phyloP scores from a whole-genome alignment of 2,113 vertebrate genomes.

The Corvus cornix region DNA sequence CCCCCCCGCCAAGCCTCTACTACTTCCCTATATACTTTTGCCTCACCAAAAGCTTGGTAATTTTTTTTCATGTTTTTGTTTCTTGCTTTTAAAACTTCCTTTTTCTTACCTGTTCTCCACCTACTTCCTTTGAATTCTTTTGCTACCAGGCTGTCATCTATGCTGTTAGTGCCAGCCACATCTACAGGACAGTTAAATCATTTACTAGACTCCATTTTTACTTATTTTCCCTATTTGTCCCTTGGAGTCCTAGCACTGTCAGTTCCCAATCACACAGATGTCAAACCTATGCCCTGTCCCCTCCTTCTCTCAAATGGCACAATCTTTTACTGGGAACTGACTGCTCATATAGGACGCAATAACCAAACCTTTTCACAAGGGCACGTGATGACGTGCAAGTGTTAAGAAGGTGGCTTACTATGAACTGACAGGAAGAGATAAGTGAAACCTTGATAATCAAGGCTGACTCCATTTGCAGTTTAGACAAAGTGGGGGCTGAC shows the following conservation, averaged over 20 bases:
- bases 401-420: not conserved
- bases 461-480: not conserved
- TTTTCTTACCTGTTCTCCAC: not conserved
- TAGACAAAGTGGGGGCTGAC: not conserved
- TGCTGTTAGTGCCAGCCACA: not conserved
- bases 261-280: not conserved
- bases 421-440: not conserved
- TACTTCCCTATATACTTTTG: not conserved
- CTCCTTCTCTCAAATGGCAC: not conserved
- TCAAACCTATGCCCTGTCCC: not conserved
- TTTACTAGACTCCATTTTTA: not conserved
- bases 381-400: not conserved
- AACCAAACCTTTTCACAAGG: not conserved
- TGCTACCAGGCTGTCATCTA: not conserved
- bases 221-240: not conserved
- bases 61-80: not conserved
- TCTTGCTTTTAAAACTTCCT: not conserved
- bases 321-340: not conserved
- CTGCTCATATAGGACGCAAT: not conserved
- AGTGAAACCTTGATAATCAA: not conserved
- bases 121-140: not conserved
- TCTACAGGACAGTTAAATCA: not conserved
- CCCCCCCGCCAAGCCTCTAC: not conserved
- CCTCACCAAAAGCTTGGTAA: not conserved
- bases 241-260: not conserved